These are phyloP conservation scores for Artemia franciscana DNA, from an alignment of 1,140 invertebrate species.

Conservation along the genomic window DNA sequence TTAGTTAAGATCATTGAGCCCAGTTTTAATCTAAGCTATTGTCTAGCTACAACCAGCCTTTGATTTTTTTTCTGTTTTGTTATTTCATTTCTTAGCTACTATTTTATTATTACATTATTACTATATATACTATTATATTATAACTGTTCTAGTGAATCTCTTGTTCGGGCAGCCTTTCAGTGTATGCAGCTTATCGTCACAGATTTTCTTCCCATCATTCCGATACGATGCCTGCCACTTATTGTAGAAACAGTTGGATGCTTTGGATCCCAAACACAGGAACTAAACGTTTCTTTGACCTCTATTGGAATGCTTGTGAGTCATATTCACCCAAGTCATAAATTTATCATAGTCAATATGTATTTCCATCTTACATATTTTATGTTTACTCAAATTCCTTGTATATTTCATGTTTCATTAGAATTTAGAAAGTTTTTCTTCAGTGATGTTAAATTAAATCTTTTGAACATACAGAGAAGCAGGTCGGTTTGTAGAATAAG, in stretches of 20 bases:
- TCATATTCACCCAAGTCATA: slow-evolving; percentile 8
- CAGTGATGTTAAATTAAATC: no score
- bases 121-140: no score
- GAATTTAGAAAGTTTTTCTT: no score
- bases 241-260: slow-evolving; percentile 84
- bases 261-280: slow-evolving; percentile 86
- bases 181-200: slow-evolving; percentile 90
- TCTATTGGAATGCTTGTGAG: slow-evolving; percentile 82
- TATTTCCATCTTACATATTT: slow-evolving; percentile 4
- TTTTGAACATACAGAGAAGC: no score
- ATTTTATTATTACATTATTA: slow-evolving; percentile 7
- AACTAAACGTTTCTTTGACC: slow-evolving; percentile 93
- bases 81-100: slow-evolving; percentile 6
- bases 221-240: slow-evolving; percentile 59
- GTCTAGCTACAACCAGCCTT: neutral
- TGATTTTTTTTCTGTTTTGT: no score
- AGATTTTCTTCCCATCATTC: slow-evolving; percentile 72
- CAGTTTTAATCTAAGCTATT: neutral
- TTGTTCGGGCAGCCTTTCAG: slow-evolving; percentile 82
- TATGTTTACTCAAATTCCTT: no score
- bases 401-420: no score
- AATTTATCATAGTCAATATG: slow-evolving; percentile 1
- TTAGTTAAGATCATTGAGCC: neutral
- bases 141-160: slow-evolving; percentile 51
- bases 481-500: no score